These are phyloP conservation scores for Myzus persicae DNA, from an alignment of 1,140 invertebrate genomes.

Conservation along the genomic window DNA sequence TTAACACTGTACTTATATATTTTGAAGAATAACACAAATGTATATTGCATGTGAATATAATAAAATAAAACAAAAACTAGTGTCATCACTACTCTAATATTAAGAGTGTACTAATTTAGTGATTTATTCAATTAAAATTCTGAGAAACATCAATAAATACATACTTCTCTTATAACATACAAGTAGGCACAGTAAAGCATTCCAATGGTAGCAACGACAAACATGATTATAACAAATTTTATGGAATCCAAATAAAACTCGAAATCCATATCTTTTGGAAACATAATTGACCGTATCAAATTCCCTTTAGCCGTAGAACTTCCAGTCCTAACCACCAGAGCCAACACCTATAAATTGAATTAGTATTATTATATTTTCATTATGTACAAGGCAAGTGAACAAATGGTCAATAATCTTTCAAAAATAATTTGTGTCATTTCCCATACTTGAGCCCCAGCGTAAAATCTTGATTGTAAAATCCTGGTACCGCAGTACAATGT, in stretches of 20 bases:
- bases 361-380: background rate
- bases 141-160: constrained; percentile 61
- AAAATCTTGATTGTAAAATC: constrained; percentile 94
- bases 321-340: constrained; percentile 85
- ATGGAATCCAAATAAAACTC: constrained; percentile 90
- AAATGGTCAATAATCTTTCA: background rate
- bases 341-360: constrained; percentile 71
- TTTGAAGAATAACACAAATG: background rate
- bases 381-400: background rate
- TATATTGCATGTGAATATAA: background rate
- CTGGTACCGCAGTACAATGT: constrained; percentile 93
- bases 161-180: constrained; percentile 68
- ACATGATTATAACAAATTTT: constrained; percentile 75
- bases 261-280: constrained; percentile 79
- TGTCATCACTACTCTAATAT: no score
- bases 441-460: constrained; percentile 73
- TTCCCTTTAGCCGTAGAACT: constrained; percentile 90
- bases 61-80: background rate
- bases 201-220: constrained; percentile 68
- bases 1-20: no score
- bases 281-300: constrained; percentile 89
- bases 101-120: background rate
- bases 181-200: constrained; percentile 70
- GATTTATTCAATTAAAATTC: background rate
- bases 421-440: constrained; percentile 64